Evolutionary conservation across 2,113 vertebrate genomes (phyloP).

Genomic region (Ahaetulla prasina): DNA sequence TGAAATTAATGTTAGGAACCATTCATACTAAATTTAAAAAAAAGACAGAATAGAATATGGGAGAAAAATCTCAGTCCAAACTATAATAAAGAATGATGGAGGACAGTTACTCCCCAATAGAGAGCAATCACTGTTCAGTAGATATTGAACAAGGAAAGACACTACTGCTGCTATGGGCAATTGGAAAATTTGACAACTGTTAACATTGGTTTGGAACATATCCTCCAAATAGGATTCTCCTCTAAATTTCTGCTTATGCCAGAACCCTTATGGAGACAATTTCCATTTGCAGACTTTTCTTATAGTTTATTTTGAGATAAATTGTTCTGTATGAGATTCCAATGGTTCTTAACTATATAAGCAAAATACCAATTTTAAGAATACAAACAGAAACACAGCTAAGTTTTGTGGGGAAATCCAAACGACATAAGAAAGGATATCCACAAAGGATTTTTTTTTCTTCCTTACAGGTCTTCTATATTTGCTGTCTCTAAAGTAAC

Average conservation of each 20-base stretch:
- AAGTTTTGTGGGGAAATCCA: rapidly evolving
- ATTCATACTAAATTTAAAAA: background rate
- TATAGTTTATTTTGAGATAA: background rate
- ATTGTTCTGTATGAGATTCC: rapidly evolving
- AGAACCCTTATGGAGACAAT: background rate
- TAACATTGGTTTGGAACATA: slow-evolving; percentile 36
- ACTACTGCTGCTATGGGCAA: slow-evolving; percentile 55
- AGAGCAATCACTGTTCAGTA: slow-evolving; percentile 28
- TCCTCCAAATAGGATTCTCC: slow-evolving; percentile 57
- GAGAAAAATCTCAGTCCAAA: background rate
- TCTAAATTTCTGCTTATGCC: slow-evolving; percentile 50
- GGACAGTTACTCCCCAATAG: background rate
- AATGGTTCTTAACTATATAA: rapidly evolving
- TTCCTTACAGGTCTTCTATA: background rate
- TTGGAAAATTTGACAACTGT: slow-evolving; percentile 70
- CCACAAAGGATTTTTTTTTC: background rate
- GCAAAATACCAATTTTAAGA: slow-evolving; percentile 29
- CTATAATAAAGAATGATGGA: background rate
- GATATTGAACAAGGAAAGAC: slow-evolving; percentile 53
- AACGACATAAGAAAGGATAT: background rate
- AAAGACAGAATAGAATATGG: background rate
- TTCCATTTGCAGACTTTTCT: background rate
- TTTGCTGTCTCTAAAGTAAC: background rate
- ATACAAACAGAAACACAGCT: background rate
- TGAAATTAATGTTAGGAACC: background rate